phyloP scores from a whole-genome alignment of 2,888 invertebrate genomes.

The Campoletis raptor region DNA sequence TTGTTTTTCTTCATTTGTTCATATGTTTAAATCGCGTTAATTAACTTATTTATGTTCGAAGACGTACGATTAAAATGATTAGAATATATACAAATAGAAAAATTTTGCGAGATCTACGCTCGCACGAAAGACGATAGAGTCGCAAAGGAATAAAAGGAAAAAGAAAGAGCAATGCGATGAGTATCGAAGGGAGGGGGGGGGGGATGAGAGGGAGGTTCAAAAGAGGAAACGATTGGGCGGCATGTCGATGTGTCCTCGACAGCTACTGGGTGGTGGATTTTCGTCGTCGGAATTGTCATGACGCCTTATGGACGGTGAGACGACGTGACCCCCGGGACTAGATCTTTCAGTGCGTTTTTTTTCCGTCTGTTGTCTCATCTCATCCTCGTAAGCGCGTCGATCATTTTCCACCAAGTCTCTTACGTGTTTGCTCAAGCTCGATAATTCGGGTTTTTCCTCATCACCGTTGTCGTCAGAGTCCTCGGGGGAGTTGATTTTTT shows the following conservation, averaged over 20 bases:
- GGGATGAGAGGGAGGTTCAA: constrained; percentile 65
- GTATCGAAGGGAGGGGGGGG: background rate
- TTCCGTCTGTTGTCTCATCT: constrained; percentile 76
- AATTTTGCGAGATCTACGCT: background rate
- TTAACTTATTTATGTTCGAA: constrained; percentile 39
- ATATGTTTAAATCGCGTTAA: constrained; percentile 72
- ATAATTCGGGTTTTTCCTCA: constrained; percentile 76
- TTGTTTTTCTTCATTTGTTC: constrained; percentile 48
- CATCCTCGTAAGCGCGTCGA: constrained; percentile 76
- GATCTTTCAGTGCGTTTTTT: constrained; percentile 73
- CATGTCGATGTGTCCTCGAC: constrained; percentile 85
- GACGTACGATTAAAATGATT: constrained; percentile 44
- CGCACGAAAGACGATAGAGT: background rate
- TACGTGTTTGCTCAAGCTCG: constrained; percentile 77
- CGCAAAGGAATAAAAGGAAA: background rate
- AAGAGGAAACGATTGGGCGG: constrained; percentile 77
- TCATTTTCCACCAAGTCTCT: constrained; percentile 80
- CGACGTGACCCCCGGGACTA: constrained; percentile 40
- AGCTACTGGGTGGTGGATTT: constrained; percentile 86
- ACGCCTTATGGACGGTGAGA: constrained; percentile 70
- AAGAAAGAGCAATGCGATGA: background rate
- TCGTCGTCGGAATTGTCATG: constrained; percentile 84
- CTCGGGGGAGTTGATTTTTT: constrained; percentile 75
- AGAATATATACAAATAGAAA: constrained; percentile 62
- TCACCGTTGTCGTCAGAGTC: constrained; percentile 60